Base-by-base conservation (phyloP, 2,113 vertebrate genomes). In the Apodemus sylvaticus region DNA sequence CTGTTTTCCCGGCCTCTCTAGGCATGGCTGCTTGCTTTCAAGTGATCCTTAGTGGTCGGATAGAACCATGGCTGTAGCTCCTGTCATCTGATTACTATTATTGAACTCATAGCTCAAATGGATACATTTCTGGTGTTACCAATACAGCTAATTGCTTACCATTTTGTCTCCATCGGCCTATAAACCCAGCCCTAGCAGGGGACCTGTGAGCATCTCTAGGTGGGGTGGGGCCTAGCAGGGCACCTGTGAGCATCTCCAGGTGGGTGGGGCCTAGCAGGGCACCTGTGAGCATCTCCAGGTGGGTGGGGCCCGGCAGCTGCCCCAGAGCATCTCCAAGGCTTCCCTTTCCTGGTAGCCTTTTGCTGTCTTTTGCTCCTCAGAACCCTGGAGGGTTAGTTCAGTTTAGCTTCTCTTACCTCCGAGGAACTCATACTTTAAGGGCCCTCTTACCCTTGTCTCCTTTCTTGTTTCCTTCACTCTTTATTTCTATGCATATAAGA, bases 211-310 rank as follows among this genome's bases (percentile, higher is more conserved):
- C 16, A 36, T 17, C 93, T 24, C 55, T 36, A 36, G 34, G 16
- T 31, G 48, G 76, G 29, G n/a, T 7, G 45, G 48, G 29, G 45
- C 17, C 55, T 2, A 2, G 19, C 1, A 1, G 68, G 74, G 13
- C 36, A 29, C 51, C 19, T 3, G 0, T 17, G 9, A 1, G 19
- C 20, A 36, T 13, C 93, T 24, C 55, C n/a, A 24, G 34, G 16
- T 34, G 48, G 76, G 45, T 3, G 45, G 48, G 45, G 45, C 22
- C 55, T 2, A 1, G 17, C 0, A 1, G 68, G 74, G 13, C 39
- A 29, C 51, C 9, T 7, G 0, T 55, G 9, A 1, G 19, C 20
- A 36, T 17, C 93, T 24, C 48, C 51, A n/a, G 34, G 26, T 34
- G 48, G 76, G 45, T 7, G 45, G 48, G 26, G 45, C 76, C 45